Conservation (phyloP, 2,888 invertebrate genomes). For the Harpalus rubripes region DNA sequence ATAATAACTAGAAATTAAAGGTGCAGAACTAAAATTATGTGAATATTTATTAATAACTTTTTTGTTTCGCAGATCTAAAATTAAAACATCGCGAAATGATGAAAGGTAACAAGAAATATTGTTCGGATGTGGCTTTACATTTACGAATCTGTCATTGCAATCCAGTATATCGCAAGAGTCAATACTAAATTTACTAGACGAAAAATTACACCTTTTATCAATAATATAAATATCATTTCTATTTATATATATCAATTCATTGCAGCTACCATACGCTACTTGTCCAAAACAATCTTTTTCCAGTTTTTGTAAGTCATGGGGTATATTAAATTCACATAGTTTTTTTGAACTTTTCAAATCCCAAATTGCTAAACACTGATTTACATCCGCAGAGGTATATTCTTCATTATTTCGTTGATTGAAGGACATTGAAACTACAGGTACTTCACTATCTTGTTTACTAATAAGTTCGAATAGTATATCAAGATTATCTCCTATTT, state of each 20-base stretch:
- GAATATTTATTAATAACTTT: conserved; percentile 79
- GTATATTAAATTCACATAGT: neutral
- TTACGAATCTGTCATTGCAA: conserved; percentile 34
- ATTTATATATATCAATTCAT: conserved; percentile 75
- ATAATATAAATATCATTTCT: conserved; percentile 75
- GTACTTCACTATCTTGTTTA: conserved; percentile 75
- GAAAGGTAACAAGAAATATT: conserved; percentile 46
- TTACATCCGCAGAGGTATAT: conserved; percentile 72
- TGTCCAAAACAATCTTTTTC: conserved; percentile 77
- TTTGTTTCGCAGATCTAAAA: conserved; percentile 36
- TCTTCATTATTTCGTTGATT: conserved; percentile 77
- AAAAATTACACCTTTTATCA: conserved; percentile 76
- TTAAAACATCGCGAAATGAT: conserved; percentile 21
- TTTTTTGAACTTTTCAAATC: conserved; percentile 57
- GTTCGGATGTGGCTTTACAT: conserved; percentile 26
- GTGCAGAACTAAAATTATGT: conserved; percentile 79
- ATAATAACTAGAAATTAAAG: conserved; percentile 77
- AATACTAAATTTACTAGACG: conserved; percentile 73
- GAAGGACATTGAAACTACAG: conserved; percentile 77
- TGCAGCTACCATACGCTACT: conserved; percentile 76
- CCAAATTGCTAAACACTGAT: conserved; percentile 75
- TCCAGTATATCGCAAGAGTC: conserved; percentile 75
- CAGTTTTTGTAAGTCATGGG: conserved; percentile 68
- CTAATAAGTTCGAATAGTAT: conserved; percentile 75
- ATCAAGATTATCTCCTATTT: conserved; percentile 68